A percentile compares a stretch with the other conserved stretches of the same genome.
Conservation (phyloP, 2,888 invertebrate genomes). For the Cyclophora punctaria region DNA sequence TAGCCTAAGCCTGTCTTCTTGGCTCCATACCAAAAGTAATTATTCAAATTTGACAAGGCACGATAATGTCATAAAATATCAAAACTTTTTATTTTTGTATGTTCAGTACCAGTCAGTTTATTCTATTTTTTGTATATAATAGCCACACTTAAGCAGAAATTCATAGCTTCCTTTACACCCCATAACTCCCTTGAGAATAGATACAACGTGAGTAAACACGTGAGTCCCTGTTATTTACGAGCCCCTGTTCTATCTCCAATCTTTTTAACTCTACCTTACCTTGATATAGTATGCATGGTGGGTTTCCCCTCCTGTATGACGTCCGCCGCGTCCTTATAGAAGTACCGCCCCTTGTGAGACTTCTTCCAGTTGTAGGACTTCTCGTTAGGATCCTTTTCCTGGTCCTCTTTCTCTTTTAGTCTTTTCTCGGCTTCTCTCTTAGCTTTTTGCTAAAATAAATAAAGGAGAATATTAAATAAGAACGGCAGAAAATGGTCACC, state of each 20-base stretch:
- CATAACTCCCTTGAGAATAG: constrained; percentile 6
- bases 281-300: constrained; percentile 59
- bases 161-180: not conserved
- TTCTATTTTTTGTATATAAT: no score
- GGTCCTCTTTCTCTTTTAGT: constrained; percentile 72
- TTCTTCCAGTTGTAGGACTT: constrained; percentile 84
- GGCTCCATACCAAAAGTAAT: no score
- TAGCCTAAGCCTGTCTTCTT: no score
- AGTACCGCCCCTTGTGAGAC: constrained; percentile 82
- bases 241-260: not conserved
- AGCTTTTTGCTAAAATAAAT: constrained; percentile 41
- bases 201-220: no score
- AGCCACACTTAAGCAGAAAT: no score
- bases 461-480: no score
- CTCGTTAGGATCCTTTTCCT: constrained; percentile 60
- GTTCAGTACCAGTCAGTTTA: no score
- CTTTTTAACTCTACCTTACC: constrained; percentile 31
- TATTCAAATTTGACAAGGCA: no score
- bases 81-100: no score
- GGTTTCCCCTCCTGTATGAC: constrained; percentile 91
- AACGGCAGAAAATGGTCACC: no score
- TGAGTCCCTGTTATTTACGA: not conserved
- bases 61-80: no score
- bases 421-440: constrained; percentile 63
- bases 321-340: constrained; percentile 90